Percentiles rank a stretch among this genome's conserved stretches.
Evolutionary conservation across 2,888 invertebrate species (phyloP).

Genomic region (Dasypogon diadema): DNA sequence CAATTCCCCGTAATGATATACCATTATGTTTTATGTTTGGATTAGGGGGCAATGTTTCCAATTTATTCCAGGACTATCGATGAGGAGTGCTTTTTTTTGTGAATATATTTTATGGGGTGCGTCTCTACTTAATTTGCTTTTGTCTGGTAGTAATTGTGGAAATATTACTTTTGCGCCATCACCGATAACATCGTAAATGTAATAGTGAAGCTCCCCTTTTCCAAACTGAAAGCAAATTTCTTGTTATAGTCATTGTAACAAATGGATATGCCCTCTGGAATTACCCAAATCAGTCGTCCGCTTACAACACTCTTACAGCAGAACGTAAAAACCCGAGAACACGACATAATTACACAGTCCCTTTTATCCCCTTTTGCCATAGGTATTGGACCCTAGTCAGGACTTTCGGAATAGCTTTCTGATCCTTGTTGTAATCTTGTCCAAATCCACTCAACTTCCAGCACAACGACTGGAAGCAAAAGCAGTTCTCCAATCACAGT

Average conservation of each 20-base stretch:
- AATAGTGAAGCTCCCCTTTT: no score
- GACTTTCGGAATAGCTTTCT: slow-evolving; percentile 11
- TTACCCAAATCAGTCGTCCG: no score
- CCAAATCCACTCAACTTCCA: slow-evolving; percentile 24
- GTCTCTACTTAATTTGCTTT: no score
- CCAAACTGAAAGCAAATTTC: no score
- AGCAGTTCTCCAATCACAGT: slow-evolving; percentile 13
- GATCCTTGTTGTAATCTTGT: slow-evolving; percentile 15
- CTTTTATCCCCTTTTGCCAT: slow-evolving; percentile 15
- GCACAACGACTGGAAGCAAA: slow-evolving; percentile 32
- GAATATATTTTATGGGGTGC: neutral
- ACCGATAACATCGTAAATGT: no score
- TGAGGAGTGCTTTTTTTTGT: neutral
- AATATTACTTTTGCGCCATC: no score
- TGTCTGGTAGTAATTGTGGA: no score
- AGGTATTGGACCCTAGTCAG: slow-evolving; percentile 8
- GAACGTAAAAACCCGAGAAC: neutral
- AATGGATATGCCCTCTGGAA: no score
- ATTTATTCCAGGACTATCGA: no score
- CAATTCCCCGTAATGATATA: slow-evolving; percentile 31
- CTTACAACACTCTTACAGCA: neutral
- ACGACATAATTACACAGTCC: slow-evolving; percentile 12
- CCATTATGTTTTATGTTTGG: slow-evolving; percentile 36
- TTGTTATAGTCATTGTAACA: no score
- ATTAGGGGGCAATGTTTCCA: neutral